phyloP scores from a whole-genome alignment of 1,140 invertebrate genomes.

The Plodia interpunctella region DNA sequence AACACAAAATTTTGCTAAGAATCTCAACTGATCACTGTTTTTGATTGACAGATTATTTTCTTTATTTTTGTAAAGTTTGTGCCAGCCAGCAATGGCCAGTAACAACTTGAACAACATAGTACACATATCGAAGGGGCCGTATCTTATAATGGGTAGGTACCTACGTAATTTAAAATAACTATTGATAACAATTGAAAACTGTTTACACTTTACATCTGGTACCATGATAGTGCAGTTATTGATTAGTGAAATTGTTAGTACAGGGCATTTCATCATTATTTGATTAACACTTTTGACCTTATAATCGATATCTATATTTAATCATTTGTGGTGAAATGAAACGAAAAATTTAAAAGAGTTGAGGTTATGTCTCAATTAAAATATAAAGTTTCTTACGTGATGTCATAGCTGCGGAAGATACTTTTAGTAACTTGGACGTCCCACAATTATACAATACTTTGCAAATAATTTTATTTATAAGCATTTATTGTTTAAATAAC shows the following conservation, averaged over 20 bases:
- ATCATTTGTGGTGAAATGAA: no score
- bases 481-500: slow-evolving; percentile 24
- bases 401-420: slow-evolving; percentile 24
- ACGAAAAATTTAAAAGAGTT: not conserved
- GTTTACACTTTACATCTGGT: no score
- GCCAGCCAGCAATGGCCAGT: not conserved
- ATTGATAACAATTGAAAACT: no score
- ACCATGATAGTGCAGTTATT: no score
- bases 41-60: not conserved
- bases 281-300: not conserved
- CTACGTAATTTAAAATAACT: no score
- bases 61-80: not conserved
- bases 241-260: no score
- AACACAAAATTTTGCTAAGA: not conserved
- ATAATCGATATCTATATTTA: no score
- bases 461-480: slow-evolving; percentile 22
- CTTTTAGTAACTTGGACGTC: slow-evolving; percentile 19
- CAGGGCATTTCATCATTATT: no score
- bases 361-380: slow-evolving; percentile 19
- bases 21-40: not conserved
- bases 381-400: slow-evolving; percentile 20
- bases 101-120: not conserved
- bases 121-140: no score
- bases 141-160: no score
- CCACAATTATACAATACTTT: slow-evolving; percentile 19